Conservation (phyloP, 1,140 invertebrate genomes). For the Ceratina japonica region DNA sequence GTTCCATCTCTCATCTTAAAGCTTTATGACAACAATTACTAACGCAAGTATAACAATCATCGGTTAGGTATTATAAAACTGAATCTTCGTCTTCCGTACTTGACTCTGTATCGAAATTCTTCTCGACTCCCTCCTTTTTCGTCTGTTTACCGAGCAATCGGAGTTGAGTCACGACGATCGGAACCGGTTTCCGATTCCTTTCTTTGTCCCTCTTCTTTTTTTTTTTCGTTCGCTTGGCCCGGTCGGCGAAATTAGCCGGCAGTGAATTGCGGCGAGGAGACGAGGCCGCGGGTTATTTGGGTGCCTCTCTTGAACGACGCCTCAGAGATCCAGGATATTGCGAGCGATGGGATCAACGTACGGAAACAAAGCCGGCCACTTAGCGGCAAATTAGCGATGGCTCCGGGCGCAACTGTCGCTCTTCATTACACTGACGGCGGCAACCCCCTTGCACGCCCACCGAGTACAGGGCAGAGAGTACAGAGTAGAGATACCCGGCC, state of each 20-base stretch:
- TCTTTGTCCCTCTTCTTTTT: neutral
- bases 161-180: neutral
- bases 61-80: too few relatives aligned
- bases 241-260: conserved; percentile 34
- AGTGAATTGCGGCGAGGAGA: conserved; percentile 41
- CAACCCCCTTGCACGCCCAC: conserved; percentile 22
- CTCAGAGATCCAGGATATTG: conserved; percentile 67
- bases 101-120: neutral
- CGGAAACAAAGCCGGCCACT: conserved; percentile 71
- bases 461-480: neutral
- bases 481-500: neutral
- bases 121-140: neutral
- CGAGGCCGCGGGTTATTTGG: conserved; percentile 59
- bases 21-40: too few relatives aligned
- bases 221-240: neutral
- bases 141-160: neutral
- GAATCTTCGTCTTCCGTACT: neutral
- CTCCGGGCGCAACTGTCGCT: conserved; percentile 63
- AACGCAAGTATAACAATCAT: too few relatives aligned
- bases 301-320: conserved; percentile 60
- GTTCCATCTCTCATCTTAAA: too few relatives aligned
- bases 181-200: neutral
- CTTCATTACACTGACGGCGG: conserved; percentile 64
- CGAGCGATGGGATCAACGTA: conserved; percentile 65
- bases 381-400: conserved; percentile 69